Evolutionary conservation across 2,113 vertebrate genomes (phyloP).

Genomic region (Hemicordylus capensis): DNA sequence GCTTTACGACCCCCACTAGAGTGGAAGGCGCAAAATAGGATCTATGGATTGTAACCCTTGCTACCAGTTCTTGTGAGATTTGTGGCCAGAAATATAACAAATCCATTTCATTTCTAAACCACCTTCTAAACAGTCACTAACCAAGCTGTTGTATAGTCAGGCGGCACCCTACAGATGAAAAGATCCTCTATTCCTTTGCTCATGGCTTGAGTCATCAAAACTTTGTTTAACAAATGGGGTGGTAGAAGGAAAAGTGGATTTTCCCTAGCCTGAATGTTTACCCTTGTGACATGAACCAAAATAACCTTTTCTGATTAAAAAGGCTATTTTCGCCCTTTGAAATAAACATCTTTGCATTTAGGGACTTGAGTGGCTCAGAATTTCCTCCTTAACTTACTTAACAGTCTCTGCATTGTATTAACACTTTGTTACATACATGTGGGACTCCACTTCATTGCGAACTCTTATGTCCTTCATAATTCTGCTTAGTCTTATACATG

Average conservation of each 20-base stretch:
- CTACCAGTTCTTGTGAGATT: neutral
- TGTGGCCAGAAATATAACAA: neutral
- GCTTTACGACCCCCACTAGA: too few species aligned
- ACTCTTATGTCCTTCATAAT: slow-evolving; percentile 40
- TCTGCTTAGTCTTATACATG: slow-evolving; percentile 46
- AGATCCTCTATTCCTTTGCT: slow-evolving; percentile 22
- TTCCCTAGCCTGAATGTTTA: neutral
- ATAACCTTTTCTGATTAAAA: neutral
- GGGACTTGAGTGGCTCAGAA: neutral
- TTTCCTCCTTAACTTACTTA: slow-evolving; percentile 10
- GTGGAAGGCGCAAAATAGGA: too few species aligned
- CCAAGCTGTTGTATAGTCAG: slow-evolving; percentile 7
- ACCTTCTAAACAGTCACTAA: neutral
- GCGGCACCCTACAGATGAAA: neutral
- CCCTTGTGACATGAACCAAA: neutral
- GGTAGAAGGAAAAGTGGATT: slow-evolving; percentile 13
- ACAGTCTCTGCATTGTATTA: slow-evolving; percentile 44
- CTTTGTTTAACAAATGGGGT: slow-evolving; percentile 9
- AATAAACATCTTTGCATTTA: slow-evolving; percentile 21
- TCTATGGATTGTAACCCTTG: neutral
- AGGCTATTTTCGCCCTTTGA: neutral
- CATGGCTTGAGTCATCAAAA: slow-evolving; percentile 25
- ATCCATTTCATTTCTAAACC: neutral
- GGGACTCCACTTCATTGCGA: slow-evolving; percentile 22
- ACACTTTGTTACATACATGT: neutral